Percentiles rank a stretch among this genome's conserved stretches.
These are phyloP conservation scores for Epinephelus awoara DNA, from an alignment of 2,797 vertebrate genomes.

Conservation along the genomic window DNA sequence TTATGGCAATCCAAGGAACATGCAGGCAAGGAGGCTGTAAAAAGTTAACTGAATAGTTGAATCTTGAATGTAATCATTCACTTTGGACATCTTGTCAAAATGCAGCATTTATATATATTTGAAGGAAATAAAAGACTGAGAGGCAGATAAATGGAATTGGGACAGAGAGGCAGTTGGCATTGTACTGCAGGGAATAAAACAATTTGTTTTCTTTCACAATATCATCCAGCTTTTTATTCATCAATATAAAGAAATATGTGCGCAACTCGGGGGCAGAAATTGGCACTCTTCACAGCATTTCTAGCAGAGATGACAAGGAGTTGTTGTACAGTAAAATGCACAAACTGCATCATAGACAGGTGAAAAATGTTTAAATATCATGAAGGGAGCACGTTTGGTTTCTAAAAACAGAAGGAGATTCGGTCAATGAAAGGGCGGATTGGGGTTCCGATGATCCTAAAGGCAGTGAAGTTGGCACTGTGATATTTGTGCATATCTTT, in stretches of 20 bases:
- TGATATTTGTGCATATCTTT: no score
- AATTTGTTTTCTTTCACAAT: neutral
- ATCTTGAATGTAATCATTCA: neutral
- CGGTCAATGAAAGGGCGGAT: no score
- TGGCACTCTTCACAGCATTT: no score
- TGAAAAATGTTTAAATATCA: no score
- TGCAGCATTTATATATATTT: neutral
- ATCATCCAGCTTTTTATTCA: neutral
- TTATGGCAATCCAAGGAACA: neutral
- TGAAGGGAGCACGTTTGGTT: no score
- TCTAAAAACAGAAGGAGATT: no score
- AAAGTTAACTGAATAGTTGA: neutral
- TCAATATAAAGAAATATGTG: neutral
- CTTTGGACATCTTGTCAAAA: neutral
- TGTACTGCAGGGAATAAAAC: neutral
- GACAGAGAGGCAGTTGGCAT: neutral
- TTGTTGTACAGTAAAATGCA: no score
- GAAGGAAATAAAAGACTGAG: neutral
- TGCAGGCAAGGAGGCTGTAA: neutral
- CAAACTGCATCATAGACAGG: no score
- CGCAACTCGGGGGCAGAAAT: no score
- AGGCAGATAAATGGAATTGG: neutral
- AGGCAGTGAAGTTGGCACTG: no score
- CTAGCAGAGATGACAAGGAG: no score
- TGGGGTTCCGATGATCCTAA: no score